Base-by-base conservation (phyloP, 2,113 vertebrate genomes). In the Cyanoderma ruficeps region DNA sequence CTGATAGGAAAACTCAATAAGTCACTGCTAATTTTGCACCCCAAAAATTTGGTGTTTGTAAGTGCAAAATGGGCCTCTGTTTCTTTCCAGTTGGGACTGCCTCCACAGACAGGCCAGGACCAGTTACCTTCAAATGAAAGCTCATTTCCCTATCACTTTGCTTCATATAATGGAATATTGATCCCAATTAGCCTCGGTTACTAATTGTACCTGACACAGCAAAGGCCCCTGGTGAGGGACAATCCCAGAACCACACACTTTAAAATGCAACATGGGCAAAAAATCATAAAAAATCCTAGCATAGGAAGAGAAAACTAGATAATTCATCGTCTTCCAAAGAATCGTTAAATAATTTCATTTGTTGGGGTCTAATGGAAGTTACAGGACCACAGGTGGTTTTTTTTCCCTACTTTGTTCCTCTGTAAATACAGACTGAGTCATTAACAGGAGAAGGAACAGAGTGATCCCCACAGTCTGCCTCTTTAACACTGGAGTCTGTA, bases 181-280 rank as follows among this genome's bases (percentile, higher is more conserved):
- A 47, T 59, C 49, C n/a, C 44, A 71, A 68, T 92, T 95, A 94
- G 28, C 61, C 53, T 63, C 39, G 3, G 16, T 79, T 85, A 91
- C 87, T 85, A 83, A 65, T 79, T 90, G 87, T 89, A 89, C 42
- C 63, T 89, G 50, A 93, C 78, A 76, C 27, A 83, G 59, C 50
- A 61, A 75, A 93, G 55, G 50, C 21, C 39, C 50, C 42, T 69
- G 33, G 39, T 83, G 75, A 92, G 80, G 76, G 31, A 33, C 41
- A 72, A 80, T 72, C 57, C 53, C 60, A 52, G 47, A 22, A 35
- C 27, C 18, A 37, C 1, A 9, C 35, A 57, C 47, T 89, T 94
- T 17, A 60, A 83, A 91, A 71, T 52, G 25, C 18, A 87, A 8
- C 12, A 59, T n/a, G 24, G 61, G 55, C 74, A 92, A 86, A 86